Conservation (phyloP, 2,797 vertebrate genomes). For the Pterois miles region DNA sequence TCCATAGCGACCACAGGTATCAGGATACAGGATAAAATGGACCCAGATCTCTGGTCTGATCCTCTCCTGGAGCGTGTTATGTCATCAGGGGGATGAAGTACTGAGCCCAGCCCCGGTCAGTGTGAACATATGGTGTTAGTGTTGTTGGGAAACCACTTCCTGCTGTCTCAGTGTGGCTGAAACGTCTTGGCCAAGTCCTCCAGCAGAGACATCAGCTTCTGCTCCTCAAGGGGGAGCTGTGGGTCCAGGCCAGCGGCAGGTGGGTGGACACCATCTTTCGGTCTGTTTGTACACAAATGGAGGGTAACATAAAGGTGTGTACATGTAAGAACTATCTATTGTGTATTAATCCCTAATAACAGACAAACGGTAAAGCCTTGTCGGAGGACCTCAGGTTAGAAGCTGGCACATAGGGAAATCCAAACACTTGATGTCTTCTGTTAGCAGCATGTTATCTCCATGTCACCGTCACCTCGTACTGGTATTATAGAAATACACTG, state of each 20-base stretch:
- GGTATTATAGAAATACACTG: neutral
- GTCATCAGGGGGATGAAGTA: neutral
- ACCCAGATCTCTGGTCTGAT: neutral
- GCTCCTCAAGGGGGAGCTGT: slow-evolving; percentile 82
- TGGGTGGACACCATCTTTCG: slow-evolving; percentile 79
- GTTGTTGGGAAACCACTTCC: neutral
- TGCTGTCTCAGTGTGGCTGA: slow-evolving; percentile 79
- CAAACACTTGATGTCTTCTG: neutral
- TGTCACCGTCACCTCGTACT: too few relatives aligned
- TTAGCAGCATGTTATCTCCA: neutral
- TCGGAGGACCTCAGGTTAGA: too few relatives aligned
- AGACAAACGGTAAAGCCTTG: too few relatives aligned
- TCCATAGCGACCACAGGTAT: neutral
- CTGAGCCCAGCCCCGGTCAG: slow-evolving; percentile 25
- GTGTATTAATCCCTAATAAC: neutral
- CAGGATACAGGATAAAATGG: neutral
- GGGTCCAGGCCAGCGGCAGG: slow-evolving; percentile 86
- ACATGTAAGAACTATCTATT: neutral
- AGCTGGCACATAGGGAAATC: too few relatives aligned
- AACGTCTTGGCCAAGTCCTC: slow-evolving; percentile 84
- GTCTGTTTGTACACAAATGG: slow-evolving; percentile 62
- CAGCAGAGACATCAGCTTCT: slow-evolving; percentile 83
- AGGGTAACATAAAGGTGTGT: neutral
- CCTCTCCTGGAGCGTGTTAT: neutral
- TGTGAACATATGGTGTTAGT: slow-evolving; percentile 37